phyloP scores from a whole-genome alignment of 2,888 invertebrate species.

The Clivina fossor region DNA sequence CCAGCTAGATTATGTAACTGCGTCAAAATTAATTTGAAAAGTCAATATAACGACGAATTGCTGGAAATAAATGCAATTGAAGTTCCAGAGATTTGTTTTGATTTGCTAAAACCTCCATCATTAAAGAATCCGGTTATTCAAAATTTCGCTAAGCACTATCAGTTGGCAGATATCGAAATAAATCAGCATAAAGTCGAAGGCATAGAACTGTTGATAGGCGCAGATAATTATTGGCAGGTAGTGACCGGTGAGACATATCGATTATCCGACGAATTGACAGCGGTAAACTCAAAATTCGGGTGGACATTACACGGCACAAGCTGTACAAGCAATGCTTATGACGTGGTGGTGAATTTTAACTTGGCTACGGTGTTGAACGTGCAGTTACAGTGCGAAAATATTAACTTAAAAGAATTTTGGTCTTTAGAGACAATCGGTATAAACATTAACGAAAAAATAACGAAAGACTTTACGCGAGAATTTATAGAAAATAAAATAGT shows the following conservation, averaged over 20 bases:
- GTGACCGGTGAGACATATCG: not conserved
- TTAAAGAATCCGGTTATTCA: too few relatives aligned
- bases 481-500: not conserved
- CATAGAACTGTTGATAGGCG: not conserved
- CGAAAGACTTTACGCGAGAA: not conserved
- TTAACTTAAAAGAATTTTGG: not conserved
- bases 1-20: not conserved
- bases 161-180: too few relatives aligned
- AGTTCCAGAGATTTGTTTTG: not conserved
- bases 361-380: too few relatives aligned
- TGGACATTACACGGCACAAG: too few relatives aligned
- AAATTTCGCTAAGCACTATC: too few relatives aligned
- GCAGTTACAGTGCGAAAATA: too few relatives aligned
- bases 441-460: slow-evolving; percentile 1
- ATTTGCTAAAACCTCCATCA: not conserved
- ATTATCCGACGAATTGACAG: not conserved
- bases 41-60: not conserved
- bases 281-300: not conserved
- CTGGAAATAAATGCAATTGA: not conserved
- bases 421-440: not conserved
- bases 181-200: too few relatives aligned
- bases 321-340: too few relatives aligned
- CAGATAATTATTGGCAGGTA: slow-evolving; percentile 1
- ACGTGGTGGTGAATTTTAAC: too few relatives aligned
- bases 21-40: not conserved